A percentile compares a stretch with the other conserved stretches of the same genome.
Evolutionary conservation across 30 jellyfish, hydroid and myxozoan species (phyloP).

Genomic region (Phacellophora camtschatica): DNA sequence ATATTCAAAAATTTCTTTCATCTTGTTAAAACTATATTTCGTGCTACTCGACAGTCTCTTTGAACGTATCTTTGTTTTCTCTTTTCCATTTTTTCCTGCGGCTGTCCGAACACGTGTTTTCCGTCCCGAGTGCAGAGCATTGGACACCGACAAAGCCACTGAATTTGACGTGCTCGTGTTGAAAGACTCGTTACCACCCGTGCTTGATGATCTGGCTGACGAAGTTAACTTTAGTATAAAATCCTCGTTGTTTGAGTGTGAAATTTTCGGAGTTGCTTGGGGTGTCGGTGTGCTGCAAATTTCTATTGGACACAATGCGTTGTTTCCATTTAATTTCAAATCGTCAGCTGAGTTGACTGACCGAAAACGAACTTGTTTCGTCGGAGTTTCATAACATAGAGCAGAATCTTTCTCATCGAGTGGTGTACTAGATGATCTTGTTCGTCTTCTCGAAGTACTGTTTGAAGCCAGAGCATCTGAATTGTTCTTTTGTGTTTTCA

Average conservation of each 20-base stretch:
- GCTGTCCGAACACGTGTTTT: not conserved
- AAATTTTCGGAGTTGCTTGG: not conserved
- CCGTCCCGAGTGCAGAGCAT: conserved; percentile 7
- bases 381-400: not conserved
- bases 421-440: not conserved
- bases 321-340: not conserved
- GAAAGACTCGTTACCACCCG: not conserved
- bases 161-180: not conserved
- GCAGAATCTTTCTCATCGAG: not conserved
- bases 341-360: not conserved
- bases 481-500: not conserved
- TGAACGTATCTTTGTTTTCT: not conserved
- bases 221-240: no score
- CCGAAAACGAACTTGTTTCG: not conserved
- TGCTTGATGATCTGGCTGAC: not conserved
- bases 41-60: not conserved
- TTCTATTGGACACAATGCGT: not conserved
- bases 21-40: not conserved
- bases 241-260: not conserved
- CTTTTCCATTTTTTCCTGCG: not conserved
- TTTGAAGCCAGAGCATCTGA: not conserved
- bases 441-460: not conserved
- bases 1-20: not conserved
- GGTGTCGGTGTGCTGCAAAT: not conserved
- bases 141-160: not conserved